Evolutionary conservation across 2,888 invertebrate genomes (phyloP).

Genomic region (Syrphus vitripennis): DNA sequence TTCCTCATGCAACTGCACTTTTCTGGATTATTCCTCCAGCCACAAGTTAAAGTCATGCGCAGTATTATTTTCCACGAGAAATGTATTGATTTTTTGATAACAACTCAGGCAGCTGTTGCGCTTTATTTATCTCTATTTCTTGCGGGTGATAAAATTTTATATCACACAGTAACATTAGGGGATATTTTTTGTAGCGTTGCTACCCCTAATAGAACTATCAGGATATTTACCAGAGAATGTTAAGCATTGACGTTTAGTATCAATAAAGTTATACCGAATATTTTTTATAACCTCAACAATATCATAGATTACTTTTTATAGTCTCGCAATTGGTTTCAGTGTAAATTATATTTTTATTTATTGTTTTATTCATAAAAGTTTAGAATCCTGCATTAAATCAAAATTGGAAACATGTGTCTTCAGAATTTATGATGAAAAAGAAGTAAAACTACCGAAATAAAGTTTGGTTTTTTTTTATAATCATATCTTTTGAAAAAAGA

Average conservation of each 20-base stretch:
- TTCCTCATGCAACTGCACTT: not conserved
- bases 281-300: not conserved
- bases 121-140: slow-evolving; percentile 26
- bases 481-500: too few relatives aligned
- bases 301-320: not conserved
- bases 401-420: too few relatives aligned
- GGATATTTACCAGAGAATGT: not conserved
- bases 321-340: not conserved
- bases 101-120: slow-evolving; percentile 61
- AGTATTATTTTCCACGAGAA: not conserved
- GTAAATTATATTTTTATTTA: not conserved
- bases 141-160: not conserved
- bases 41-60: slow-evolving; percentile 44
- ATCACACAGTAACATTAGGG: not conserved
- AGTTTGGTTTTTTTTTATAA: too few relatives aligned
- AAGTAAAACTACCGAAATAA: too few relatives aligned
- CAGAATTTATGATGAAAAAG: too few relatives aligned
- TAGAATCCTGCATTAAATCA: too few relatives aligned
- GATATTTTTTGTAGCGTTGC: not conserved
- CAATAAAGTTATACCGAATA: not conserved
- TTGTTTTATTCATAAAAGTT: not conserved
- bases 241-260: not conserved
- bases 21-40: not conserved
- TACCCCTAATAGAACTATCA: not conserved
- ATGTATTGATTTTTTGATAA: slow-evolving; percentile 63